Base-by-base conservation (phyloP, 2,113 vertebrate species). In the Anolis sagrei region DNA sequence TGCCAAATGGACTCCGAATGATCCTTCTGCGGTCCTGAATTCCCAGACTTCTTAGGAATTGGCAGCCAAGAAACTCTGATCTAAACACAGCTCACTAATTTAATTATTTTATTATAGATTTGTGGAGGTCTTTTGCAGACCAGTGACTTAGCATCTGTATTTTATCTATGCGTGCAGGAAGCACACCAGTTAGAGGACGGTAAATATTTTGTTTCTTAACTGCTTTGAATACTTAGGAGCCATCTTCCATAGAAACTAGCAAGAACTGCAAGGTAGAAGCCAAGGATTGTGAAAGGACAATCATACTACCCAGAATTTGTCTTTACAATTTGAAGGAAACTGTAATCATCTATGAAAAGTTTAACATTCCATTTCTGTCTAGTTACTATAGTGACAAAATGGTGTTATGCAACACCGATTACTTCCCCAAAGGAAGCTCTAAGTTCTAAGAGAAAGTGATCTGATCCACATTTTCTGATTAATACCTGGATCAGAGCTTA, bases 61-160 rank as follows among this genome's bases (percentile, higher is more conserved):
- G 96, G 94, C 96, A 97, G 95, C 93, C 92, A 95, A 94, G 93
- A 95, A 96, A 94, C 96, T 95, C 95, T 96, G 95, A 97, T 97
- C 96, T 96, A 94, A 96, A 96, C 92, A 93, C 95, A 96, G 95
- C 90, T 93, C 95, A 95, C 95, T 97, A 97, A 98, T 98, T 98
- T 97, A 97, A 98, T 98, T 97, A 97, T 96, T 96, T 96, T 96
- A 97, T 96, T 96, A 96, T 93, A 95, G 95, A 96, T 97, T 95
- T 94, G 94, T 95, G 92, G 88, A 95, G 95, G 90, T 91, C 93
- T 95, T 85, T 95, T 93, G 92, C 94, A 93, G 94, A 92, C 94
- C 94, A 92, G 79, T 93, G 93, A 95, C 91, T 95, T 95, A 95
- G 94, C 96, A 96, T 97, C 96, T 97, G 96, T 91, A 96, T 96